phyloP scores from a whole-genome alignment of 2,113 vertebrate genomes.

The Pelodiscus sinensis region DNA sequence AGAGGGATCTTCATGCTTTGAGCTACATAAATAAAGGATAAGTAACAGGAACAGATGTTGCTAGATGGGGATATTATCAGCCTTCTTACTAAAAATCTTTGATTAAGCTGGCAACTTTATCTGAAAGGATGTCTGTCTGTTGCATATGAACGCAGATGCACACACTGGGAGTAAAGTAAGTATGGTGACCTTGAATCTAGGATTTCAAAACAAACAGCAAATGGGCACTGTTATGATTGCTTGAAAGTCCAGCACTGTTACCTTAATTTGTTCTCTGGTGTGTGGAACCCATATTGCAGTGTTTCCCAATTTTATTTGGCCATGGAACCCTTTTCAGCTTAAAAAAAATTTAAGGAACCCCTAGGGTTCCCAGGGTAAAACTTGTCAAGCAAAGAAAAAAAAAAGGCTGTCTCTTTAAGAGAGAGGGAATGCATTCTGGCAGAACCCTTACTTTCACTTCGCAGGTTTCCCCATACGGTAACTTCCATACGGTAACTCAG shows the following conservation, averaged over 20 bases:
- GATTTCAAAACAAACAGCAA: background rate
- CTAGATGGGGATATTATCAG: background rate
- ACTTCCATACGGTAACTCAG: background rate
- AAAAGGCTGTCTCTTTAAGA: no score
- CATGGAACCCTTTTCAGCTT: no score
- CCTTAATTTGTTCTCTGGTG: background rate
- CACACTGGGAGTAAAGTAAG: background rate
- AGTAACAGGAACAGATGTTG: background rate
- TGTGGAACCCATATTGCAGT: background rate
- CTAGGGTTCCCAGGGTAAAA: no score
- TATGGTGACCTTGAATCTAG: background rate
- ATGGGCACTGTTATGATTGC: accelerated
- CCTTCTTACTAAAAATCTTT: background rate
- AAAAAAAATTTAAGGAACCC: no score
- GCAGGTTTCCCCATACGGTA: no score
- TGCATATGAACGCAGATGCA: background rate
- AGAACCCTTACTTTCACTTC: no score
- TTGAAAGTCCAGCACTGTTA: background rate
- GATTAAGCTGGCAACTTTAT: background rate
- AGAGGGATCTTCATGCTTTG: background rate
- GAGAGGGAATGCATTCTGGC: no score
- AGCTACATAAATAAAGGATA: background rate
- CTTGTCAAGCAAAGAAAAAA: no score
- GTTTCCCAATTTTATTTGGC: no score
- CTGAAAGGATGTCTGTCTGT: background rate